Evolutionary conservation across 2,888 invertebrate genomes (phyloP).

Genomic region (Syrista parreyssii): DNA sequence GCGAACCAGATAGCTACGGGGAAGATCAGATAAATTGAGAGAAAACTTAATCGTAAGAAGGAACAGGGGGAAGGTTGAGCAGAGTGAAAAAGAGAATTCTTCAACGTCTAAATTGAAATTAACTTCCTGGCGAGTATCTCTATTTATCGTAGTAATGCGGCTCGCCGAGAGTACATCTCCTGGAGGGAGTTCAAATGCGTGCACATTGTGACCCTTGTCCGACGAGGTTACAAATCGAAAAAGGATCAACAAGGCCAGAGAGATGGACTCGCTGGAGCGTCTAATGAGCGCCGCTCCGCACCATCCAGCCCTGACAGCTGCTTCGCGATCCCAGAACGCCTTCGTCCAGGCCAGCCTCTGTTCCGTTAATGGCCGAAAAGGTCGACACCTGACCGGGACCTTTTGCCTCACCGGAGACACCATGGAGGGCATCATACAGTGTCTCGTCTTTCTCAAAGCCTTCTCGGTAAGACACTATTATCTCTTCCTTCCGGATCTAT

Average conservation of each 20-base stretch:
- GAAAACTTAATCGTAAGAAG: too few species aligned
- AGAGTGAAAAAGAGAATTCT: too few species aligned
- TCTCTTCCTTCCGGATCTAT: too few species aligned
- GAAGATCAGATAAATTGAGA: too few species aligned
- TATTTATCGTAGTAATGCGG: background rate
- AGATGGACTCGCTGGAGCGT: constrained; percentile 86
- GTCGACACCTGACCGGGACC: constrained; percentile 86
- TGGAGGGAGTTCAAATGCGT: background rate
- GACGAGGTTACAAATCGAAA: background rate
- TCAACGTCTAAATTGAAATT: too few species aligned
- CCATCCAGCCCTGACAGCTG: constrained; percentile 74
- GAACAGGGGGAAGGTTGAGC: too few species aligned
- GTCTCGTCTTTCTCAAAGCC: constrained; percentile 91
- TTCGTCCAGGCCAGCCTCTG: constrained; percentile 83
- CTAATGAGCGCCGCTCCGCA: constrained; percentile 79
- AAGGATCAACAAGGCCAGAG: constrained; percentile 39
- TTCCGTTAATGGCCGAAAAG: constrained; percentile 79
- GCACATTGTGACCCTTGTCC: background rate
- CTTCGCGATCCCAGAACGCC: constrained; percentile 74
- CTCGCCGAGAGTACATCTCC: background rate
- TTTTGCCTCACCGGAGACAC: constrained; percentile 92
- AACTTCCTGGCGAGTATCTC: too few species aligned
- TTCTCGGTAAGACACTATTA: constrained; percentile 83
- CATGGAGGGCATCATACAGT: constrained; percentile 94
- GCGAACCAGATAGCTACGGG: too few species aligned